These are phyloP conservation scores for Pluvianellus socialis DNA, from an alignment of 2,113 vertebrate species.

Conservation along the genomic window DNA sequence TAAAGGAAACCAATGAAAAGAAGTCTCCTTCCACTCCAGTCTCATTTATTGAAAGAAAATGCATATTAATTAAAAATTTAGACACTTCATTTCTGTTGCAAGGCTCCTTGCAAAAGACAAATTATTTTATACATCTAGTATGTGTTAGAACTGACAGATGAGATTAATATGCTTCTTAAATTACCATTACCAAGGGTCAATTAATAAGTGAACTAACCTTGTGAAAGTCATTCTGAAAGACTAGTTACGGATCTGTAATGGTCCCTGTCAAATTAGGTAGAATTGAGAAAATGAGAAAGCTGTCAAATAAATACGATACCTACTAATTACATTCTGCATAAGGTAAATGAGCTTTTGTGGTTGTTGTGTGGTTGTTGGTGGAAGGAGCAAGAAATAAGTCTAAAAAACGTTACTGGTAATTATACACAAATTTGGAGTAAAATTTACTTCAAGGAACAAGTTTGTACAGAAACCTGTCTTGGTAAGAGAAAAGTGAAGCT, in stretches of 20 bases:
- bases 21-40: not conserved
- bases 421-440: not conserved
- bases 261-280: slow-evolving; percentile 78
- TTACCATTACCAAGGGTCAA: slow-evolving; percentile 81
- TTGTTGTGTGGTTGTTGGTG: slow-evolving; percentile 67
- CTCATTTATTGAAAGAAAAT: slow-evolving; percentile 60
- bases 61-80: slow-evolving; percentile 75
- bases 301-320: slow-evolving; percentile 77
- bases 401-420: not conserved
- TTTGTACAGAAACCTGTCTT: not conserved
- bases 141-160: slow-evolving; percentile 75
- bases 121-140: slow-evolving; percentile 78
- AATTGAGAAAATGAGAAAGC: slow-evolving; percentile 77
- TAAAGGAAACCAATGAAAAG: not conserved
- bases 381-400: slow-evolving; percentile 13
- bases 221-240: slow-evolving; percentile 80
- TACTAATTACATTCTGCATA: slow-evolving; percentile 76
- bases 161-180: slow-evolving; percentile 83
- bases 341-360: slow-evolving; percentile 73
- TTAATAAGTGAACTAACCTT: slow-evolving; percentile 82
- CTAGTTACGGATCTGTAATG: slow-evolving; percentile 75
- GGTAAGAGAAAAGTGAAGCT: not conserved
- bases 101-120: slow-evolving; percentile 72
- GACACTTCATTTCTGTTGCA: slow-evolving; percentile 72
- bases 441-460: not conserved